phyloP scores from a whole-genome alignment of 1,140 invertebrate genomes.

The Drosophila asahinai region DNA sequence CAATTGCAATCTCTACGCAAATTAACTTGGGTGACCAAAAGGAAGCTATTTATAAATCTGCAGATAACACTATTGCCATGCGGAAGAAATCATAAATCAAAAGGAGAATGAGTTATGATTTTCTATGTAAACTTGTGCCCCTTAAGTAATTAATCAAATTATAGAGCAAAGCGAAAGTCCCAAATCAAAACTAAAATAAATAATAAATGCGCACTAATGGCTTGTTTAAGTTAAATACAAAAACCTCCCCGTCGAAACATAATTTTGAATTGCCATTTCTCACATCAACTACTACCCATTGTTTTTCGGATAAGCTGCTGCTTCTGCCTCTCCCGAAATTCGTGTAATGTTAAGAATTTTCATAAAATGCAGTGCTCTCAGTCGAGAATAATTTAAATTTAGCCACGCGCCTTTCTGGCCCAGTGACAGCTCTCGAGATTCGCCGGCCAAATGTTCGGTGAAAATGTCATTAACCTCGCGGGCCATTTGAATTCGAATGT shows the following conservation, averaged over 20 bases:
- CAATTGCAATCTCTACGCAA: constrained; percentile 43
- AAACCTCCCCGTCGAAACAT: background rate
- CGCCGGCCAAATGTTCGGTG: constrained; percentile 17
- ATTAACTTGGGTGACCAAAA: constrained; percentile 28
- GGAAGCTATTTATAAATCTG: constrained; percentile 15
- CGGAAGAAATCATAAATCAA: constrained; percentile 29
- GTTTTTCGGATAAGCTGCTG: background rate
- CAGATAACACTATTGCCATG: constrained; percentile 13
- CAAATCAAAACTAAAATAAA: background rate
- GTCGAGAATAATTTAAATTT: constrained; percentile 58
- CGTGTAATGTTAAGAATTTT: constrained; percentile 13
- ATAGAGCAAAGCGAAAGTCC: background rate
- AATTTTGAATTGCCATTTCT: background rate
- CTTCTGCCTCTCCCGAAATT: background rate
- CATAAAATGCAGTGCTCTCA: constrained; percentile 32
- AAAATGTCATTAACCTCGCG: constrained; percentile 72
- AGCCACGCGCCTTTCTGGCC: constrained; percentile 51
- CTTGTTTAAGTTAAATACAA: background rate
- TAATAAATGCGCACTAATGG: background rate
- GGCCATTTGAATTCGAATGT: constrained; percentile 47
- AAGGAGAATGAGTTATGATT: constrained; percentile 2
- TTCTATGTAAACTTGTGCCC: background rate
- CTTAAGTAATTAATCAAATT: background rate
- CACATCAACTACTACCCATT: background rate
- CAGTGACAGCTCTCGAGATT: constrained; percentile 42